Evolutionary conservation across 2,888 invertebrate genomes (phyloP).

Genomic region (Dromius quadrimaculatus): DNA sequence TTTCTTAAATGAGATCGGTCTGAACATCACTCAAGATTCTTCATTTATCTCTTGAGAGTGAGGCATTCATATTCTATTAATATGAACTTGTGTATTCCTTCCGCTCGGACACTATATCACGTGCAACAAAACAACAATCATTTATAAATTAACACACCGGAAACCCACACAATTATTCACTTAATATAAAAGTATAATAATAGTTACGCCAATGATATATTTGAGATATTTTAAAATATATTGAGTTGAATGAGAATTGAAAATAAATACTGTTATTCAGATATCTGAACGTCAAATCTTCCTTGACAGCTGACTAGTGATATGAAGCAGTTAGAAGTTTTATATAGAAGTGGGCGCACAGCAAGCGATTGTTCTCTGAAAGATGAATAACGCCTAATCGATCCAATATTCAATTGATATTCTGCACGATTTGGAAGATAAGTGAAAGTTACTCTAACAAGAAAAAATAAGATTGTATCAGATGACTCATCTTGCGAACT

Average conservation of each 20-base stretch:
- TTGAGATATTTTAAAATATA: too few relatives aligned
- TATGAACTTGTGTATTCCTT: too few relatives aligned
- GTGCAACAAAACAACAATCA: too few relatives aligned
- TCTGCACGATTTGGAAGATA: constrained; percentile 12
- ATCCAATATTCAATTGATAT: constrained; percentile 27
- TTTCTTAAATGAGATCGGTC: too few relatives aligned
- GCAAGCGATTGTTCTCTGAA: constrained; percentile 33
- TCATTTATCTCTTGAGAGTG: too few relatives aligned
- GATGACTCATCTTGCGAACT: constrained; percentile 29
- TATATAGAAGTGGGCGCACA: constrained; percentile 21
- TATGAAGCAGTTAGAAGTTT: constrained; percentile 10
- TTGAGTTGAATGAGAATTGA: neutral
- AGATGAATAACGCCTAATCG: constrained; percentile 45
- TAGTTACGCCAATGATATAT: too few relatives aligned
- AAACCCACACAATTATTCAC: too few relatives aligned
- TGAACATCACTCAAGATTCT: too few relatives aligned
- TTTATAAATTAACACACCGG: too few relatives aligned
- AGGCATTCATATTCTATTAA: too few relatives aligned
- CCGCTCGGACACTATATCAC: too few relatives aligned
- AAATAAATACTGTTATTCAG: constrained; percentile 2
- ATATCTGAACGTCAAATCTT: constrained; percentile 1
- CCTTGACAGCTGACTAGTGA: constrained; percentile 17
- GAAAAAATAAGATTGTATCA: constrained; percentile 14
- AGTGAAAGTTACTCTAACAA: constrained; percentile 30
- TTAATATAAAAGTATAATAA: too few relatives aligned